Percentiles rank a stretch among this genome's conserved stretches.
These are phyloP conservation scores for Tholera decimalis DNA, from an alignment of 2,888 invertebrate genomes.

Conservation along the genomic window DNA sequence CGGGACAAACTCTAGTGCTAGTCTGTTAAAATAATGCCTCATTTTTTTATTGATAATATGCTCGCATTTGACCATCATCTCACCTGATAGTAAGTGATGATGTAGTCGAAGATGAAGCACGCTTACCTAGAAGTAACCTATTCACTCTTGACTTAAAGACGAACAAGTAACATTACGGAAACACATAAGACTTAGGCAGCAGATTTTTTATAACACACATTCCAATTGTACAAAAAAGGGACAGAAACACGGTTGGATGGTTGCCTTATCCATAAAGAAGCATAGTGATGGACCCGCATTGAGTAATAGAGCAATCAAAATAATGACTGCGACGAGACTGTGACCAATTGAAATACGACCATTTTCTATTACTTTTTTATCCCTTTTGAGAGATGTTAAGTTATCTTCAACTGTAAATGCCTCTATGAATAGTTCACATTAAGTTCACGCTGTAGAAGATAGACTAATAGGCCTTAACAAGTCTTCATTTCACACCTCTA, in stretches of 20 bases:
- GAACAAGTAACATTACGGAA: background rate
- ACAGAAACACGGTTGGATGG: slow-evolving; percentile 8
- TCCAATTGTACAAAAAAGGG: slow-evolving; percentile 20
- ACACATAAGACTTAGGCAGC: background rate
- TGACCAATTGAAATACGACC: slow-evolving; percentile 30
- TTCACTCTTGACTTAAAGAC: no score
- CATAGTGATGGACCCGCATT: slow-evolving; percentile 32
- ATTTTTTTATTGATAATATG: no score
- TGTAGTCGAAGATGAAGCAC: no score
- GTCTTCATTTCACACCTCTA: slow-evolving; percentile 47
- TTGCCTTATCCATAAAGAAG: slow-evolving; percentile 23
- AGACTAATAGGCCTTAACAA: slow-evolving; percentile 25
- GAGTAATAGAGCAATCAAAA: slow-evolving; percentile 42
- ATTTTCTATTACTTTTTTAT: slow-evolving; percentile 30
- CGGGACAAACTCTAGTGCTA: no score
- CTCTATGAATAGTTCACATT: slow-evolving; percentile 4
- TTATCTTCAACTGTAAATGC: slow-evolving; percentile 21
- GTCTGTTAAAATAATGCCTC: no score
- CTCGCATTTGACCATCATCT: no score
- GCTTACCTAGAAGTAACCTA: no score
- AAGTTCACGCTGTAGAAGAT: background rate
- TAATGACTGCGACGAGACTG: slow-evolving; percentile 13
- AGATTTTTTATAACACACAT: slow-evolving; percentile 17
- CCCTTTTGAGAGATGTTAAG: slow-evolving; percentile 3
- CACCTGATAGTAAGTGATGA: no score